Base-by-base conservation (phyloP, 2,113 vertebrate species). In the Sus scrofa region DNA sequence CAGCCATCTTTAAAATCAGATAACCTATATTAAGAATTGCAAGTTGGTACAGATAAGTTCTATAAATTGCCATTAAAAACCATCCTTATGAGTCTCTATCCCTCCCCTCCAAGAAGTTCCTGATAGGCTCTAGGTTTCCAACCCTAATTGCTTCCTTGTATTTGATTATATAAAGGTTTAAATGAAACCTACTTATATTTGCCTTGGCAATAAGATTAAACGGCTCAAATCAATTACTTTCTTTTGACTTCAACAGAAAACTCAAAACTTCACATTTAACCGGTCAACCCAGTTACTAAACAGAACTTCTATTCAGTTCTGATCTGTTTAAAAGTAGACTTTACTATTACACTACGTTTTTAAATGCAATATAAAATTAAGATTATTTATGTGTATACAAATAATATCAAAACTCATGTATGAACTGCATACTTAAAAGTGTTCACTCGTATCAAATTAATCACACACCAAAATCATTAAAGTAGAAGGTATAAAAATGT, bases 401-500 rank as follows among this genome's bases (percentile, higher is more conserved):
- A 87, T 60, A 71, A 95, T 87, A 81, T 78, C 50, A 91, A 87
- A 95, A 73, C 11, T 93, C 83, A 83, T 3, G 27, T 54, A 81
- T 73, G 32, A 90, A 84, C 1, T 94, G 5, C 39, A 85, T 16
- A 86, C 52, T 94, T 85, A 94, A 77, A 30, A 92, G 60, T 84
- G n/a, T 70, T 92, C 50, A 79, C 60, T 68, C 68, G 67, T 62
- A 79, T 44, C 32, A 93, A 95, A 89, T 93, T 78, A 91, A 58
- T 63, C 68, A 63, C 18, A 89, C 68, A 92, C 24, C 30, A 56
- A 91, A 95, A 84, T 90, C 44, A 92, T 79, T 96, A 93, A 79
- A 94, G 52, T 74, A 78, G 77, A 65, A 79, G 58, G 37, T 62
- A 91, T 24, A 94, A 63, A 97, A 79, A 94, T 52, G 22, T 60